These are phyloP conservation scores for Oenanthe oenanthe DNA, from an alignment of 2,113 vertebrate species.

Conservation along the genomic window DNA sequence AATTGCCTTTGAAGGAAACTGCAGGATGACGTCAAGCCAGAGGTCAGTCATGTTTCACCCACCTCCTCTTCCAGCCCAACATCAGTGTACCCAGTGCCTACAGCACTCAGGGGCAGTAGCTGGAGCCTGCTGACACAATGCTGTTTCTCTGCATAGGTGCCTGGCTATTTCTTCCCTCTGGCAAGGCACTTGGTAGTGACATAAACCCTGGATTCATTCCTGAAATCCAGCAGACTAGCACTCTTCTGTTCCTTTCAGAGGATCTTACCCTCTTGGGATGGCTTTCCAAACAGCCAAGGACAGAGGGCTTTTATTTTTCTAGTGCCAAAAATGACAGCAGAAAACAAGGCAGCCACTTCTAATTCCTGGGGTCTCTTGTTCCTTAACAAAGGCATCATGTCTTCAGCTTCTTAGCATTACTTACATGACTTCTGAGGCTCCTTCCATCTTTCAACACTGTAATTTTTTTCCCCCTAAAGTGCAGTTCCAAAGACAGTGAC, in stretches of 20 bases:
- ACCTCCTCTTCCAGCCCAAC: neutral
- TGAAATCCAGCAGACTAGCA: neutral
- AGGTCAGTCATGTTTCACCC: neutral
- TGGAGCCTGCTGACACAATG: neutral
- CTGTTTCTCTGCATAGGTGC: neutral
- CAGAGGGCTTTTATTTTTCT: neutral
- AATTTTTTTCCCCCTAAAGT: neutral
- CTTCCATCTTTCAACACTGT: neutral
- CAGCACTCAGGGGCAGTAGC: neutral
- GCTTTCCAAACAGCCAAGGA: neutral
- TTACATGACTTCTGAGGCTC: neutral
- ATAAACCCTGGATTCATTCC: conserved; percentile 5
- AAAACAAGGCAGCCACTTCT: neutral
- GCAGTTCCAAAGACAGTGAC: neutral
- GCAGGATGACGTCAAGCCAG: neutral
- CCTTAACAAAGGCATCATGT: neutral
- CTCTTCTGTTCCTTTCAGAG: conserved; percentile 18
- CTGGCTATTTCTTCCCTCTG: neutral
- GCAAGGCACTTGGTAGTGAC: neutral
- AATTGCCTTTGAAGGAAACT: neutral
- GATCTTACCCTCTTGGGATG: neutral
- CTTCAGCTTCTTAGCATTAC: neutral
- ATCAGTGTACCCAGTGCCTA: neutral
- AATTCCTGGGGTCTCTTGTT: neutral
- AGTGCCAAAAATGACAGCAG: neutral